Conservation (phyloP, 2,888 invertebrate genomes). For the Thalpophila matura region DNA sequence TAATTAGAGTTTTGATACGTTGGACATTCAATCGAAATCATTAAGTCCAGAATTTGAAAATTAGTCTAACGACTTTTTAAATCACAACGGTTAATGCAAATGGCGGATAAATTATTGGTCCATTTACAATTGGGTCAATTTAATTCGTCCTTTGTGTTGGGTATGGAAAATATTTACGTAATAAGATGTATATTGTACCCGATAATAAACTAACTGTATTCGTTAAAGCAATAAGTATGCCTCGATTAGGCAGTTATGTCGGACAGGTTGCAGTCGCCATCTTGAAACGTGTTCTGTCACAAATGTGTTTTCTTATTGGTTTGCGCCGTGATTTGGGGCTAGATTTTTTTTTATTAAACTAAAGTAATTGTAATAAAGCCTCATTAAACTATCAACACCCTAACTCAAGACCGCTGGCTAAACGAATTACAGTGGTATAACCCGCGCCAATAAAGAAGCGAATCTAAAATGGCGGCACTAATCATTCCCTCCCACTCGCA, state of each 20-base stretch:
- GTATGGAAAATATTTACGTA: conserved; percentile 53
- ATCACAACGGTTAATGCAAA: conserved; percentile 41
- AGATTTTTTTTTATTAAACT: not conserved
- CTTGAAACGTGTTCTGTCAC: conserved; percentile 48
- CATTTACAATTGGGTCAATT: conserved; percentile 21
- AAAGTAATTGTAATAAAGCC: not conserved
- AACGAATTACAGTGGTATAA: not conserved
- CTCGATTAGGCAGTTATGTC: conserved; percentile 71
- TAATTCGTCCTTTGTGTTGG: conserved; percentile 52
- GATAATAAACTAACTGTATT: conserved; percentile 74
- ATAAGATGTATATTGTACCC: conserved; percentile 70
- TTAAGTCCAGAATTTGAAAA: conserved; percentile 71
- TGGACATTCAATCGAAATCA: conserved; percentile 71
- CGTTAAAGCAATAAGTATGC: conserved; percentile 79
- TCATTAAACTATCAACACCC: not conserved
- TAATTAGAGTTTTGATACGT: conserved; percentile 83
- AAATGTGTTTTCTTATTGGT: conserved; percentile 52
- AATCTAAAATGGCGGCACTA: no score
- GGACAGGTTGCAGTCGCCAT: conserved; percentile 49
- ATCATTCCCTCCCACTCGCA: no score
- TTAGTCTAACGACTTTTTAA: conserved; percentile 41
- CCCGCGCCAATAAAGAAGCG: no score
- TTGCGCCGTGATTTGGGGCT: conserved; percentile 48
- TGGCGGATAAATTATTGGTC: conserved; percentile 40
- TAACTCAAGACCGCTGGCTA: not conserved